Evolutionary conservation across 2,797 vertebrate species (phyloP).

Genomic region (Myiotriccus ornatus): DNA sequence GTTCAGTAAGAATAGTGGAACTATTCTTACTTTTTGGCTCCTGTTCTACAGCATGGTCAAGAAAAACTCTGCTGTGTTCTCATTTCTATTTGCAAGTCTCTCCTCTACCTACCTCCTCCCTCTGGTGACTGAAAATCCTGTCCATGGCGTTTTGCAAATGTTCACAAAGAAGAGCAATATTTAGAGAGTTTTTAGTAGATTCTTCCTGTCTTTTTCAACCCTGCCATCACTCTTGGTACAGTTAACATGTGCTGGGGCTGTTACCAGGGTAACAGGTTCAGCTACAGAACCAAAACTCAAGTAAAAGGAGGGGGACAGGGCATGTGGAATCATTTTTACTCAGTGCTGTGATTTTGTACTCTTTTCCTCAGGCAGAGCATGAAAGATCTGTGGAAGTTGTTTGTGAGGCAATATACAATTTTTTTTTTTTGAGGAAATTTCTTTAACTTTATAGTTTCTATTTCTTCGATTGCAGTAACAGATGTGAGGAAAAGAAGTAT

Average conservation of each 20-base stretch:
- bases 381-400: not conserved
- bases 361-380: not conserved
- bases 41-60: not conserved
- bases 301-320: not conserved
- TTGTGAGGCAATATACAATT: not conserved
- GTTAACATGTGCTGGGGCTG: not conserved
- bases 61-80: not conserved
- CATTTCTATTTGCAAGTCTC: not conserved
- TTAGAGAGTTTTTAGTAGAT: not conserved
- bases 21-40: not conserved
- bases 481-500: not conserved
- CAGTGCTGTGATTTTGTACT: not conserved
- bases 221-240: not conserved
- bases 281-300: not conserved
- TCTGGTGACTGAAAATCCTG: not conserved
- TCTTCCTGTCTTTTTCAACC: not conserved
- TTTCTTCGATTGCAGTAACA: not conserved
- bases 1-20: not conserved
- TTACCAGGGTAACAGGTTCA: not conserved
- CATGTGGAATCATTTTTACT: fast-evolving
- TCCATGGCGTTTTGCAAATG: not conserved
- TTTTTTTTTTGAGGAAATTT: not conserved
- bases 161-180: not conserved
- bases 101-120: not conserved
- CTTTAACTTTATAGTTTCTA: not conserved